Evolutionary conservation across 2,797 vertebrate species (phyloP), one percentile per base, ranked within the genome.

Genomic region (Brotula barbata): DNA sequence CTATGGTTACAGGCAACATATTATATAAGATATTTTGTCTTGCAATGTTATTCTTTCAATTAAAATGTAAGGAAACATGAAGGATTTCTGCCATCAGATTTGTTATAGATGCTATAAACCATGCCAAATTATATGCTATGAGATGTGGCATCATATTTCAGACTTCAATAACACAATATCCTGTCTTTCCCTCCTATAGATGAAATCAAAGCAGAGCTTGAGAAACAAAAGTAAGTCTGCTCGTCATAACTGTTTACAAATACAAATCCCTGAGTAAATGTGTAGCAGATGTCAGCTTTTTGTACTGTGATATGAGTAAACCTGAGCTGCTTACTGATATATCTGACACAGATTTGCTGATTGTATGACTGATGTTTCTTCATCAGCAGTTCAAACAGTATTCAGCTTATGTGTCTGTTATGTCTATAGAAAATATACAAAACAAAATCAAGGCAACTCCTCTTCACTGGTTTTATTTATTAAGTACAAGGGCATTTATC

Each of bases 141-240:
- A 34, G 23, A 42, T 44, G 31, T 31, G 23, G 17, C 47, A 51
- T 72, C 25, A 56, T 71, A 68, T 54, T 70, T 76, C 49, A 56
- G 39, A 22, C 28, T 22, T 43, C 4, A 66, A 0, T 82, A 61
- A 74, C 39, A 7, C 63, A 1, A 54, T 61, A 45, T 64, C 52
- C n/a, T 63, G 5, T 81, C 19, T 82, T 31, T 72, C 23, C 11
- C 23, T 63, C 82, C 70, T n/a, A 37, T 81, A 99, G 97, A 98
- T 93, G 96, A 99, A 92, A 98, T 99, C 89, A 98, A 97, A 90
- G 77, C 84, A 20, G 97, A 98, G 83, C 88, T 98, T 72, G 94
- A 95, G 84, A 95, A 95, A 70, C 95, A 95, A 85, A 97, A 95
- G 97, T 99, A 90, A 92, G 92, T 92, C 45, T 47, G 17, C 5